These are phyloP conservation scores for Oligia latruncula DNA, from an alignment of 2,888 invertebrate species.

Conservation along the genomic window DNA sequence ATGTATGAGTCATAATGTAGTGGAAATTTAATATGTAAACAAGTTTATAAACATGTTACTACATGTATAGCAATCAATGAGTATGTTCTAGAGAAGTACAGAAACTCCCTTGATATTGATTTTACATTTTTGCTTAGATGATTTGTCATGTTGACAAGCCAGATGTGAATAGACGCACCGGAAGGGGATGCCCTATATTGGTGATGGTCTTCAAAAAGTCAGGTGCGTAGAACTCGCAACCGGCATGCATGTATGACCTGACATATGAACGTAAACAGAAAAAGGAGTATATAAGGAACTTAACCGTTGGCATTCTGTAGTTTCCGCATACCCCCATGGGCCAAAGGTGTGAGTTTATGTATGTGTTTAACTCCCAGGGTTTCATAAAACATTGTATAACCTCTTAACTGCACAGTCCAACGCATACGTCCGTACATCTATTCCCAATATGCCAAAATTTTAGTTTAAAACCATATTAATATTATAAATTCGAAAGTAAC, in stretches of 20 bases:
- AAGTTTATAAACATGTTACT: constrained; percentile 18
- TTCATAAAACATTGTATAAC: not conserved
- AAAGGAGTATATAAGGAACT: not conserved
- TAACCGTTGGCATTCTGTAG: not conserved
- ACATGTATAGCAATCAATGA: not conserved
- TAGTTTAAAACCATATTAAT: no score
- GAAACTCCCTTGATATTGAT: not conserved
- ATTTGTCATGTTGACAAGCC: not conserved
- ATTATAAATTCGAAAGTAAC: no score
- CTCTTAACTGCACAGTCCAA: not conserved
- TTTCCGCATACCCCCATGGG: no score
- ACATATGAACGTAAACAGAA: not conserved
- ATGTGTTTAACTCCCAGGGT: no score
- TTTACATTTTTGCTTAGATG: not conserved
- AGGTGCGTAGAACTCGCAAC: not conserved
- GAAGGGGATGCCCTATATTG: not conserved
- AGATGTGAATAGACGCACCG: not conserved
- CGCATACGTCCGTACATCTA: no score
- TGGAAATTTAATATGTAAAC: constrained; percentile 2
- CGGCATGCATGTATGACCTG: not conserved
- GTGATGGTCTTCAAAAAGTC: not conserved
- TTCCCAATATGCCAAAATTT: not conserved
- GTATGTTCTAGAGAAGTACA: not conserved
- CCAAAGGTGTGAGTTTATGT: not conserved
- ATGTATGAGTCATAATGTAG: constrained; percentile 20